A percentile compares a stretch with the other conserved stretches of the same genome.
These are phyloP conservation scores for Sceloporus tristichus DNA, from an alignment of 2,113 vertebrate genomes.

Conservation along the genomic window DNA sequence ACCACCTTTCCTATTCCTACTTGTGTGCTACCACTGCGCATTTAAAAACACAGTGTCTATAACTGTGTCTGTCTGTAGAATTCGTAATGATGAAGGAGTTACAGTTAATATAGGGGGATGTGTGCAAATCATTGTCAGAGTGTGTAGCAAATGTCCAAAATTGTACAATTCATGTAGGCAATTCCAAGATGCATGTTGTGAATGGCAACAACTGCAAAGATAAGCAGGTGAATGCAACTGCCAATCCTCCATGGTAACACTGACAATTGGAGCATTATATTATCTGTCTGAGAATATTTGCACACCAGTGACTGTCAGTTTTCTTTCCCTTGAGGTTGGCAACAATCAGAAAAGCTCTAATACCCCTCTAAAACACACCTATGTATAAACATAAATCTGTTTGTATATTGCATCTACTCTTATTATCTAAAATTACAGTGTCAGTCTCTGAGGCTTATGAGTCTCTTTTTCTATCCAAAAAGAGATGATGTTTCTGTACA, in stretches of 20 bases:
- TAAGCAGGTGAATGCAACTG: neutral
- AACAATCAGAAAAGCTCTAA: neutral
- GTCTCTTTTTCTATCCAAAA: neutral
- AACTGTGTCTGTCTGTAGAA: too few species aligned
- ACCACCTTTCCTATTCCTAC: too few species aligned
- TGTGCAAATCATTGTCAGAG: neutral
- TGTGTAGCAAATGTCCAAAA: neutral
- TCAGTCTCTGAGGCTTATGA: neutral
- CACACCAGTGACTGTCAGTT: neutral
- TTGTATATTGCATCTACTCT: conserved; percentile 3
- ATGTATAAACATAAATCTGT: neutral
- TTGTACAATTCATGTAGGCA: neutral
- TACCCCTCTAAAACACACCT: neutral
- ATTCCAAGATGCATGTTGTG: neutral
- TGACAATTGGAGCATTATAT: neutral
- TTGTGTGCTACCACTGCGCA: too few species aligned
- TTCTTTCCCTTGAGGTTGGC: neutral
- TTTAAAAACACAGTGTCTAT: too few species aligned
- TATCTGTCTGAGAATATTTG: neutral
- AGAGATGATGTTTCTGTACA: conserved; percentile 3
- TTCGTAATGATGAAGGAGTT: too few species aligned
- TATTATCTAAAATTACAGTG: conserved; percentile 11
- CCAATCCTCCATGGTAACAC: neutral
- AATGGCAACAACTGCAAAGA: neutral
- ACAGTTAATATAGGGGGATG: too few species aligned